Base-by-base conservation (phyloP, 2,113 vertebrate genomes). In the Lophura nycthemera region DNA sequence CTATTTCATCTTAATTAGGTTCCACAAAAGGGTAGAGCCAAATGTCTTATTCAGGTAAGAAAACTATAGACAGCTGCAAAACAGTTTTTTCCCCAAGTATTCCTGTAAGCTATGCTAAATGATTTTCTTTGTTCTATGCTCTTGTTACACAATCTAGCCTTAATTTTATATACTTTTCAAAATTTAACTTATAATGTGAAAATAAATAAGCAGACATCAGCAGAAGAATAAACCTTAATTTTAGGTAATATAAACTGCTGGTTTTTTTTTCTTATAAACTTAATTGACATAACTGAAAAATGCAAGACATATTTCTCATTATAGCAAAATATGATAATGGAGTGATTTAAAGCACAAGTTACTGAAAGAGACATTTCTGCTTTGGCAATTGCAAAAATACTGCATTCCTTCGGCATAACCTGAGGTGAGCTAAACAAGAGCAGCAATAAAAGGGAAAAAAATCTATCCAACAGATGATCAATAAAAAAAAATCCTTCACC, bases 341-440 rank as follows among this genome's bases (percentile, higher is more conserved):
- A 79, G 17, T 91, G 89, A 98, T 93, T 94, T 96, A 95, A 71
- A 93, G 76, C 48, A 83, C 25, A 36, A 73, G 67, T 79, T 92
- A 94, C 86, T n/a, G 45, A 86, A 47, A 76, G 40, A 93, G 87
- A 67, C 88, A 73, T 88, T 96, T 95, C 95, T 91, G 43, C 13
- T 93, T 91, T 84, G 87, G 48, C 87, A 60, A 92, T 19, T 66
- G 63, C 25, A 96, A 5, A 45, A 69, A 38, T 9, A 83, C 34
- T 70, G 38, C 84, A 89, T 87, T 93, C 64, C 71, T 90, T 65
- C 63, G 60, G 80, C 54, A 90, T 40, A 90, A 93, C 43, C 50
- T 45, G 70, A 95, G 25, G 57, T 50, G 61, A 83, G 25, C 48
- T 67, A 88, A 83, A 63, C n/a, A 64, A 87, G 66, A 95, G 88